Evolutionary conservation across 2,888 invertebrate species (phyloP), one percentile per base, ranked within the genome.

Genomic region (Leptogaster cylindrica): DNA sequence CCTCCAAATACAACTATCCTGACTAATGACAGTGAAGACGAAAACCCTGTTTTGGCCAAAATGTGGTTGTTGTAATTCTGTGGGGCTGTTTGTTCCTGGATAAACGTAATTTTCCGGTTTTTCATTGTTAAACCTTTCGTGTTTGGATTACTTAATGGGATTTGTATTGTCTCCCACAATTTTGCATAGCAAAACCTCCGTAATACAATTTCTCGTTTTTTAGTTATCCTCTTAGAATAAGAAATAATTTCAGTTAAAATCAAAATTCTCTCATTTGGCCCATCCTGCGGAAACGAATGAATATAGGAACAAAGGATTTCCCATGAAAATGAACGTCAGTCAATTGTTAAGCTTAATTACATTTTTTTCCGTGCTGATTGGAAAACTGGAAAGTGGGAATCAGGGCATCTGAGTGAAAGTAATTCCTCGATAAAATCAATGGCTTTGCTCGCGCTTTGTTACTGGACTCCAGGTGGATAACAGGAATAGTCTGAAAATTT

Each of bases 71-170:
- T 18, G 41, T 18, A 23, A 46, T 3, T 18, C 3, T 14, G 18
- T 23, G 48, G 46, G 33, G 25, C 25, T 66, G 66, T 55, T 66
- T 51, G 48, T 63, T 67, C 28, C 18, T 50, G 33, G 50, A 65
- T 61, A 48, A 67, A 67, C 63, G 67, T 67, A 67, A 67, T 67
- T 67, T 67, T 67, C 67, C 67, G 67, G 67, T 41, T 67, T 67
- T 63, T 67, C 67, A 67, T 67, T 63, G 63, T 67, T 67, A 63
- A 67, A 61, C 63, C 61, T 67, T 50, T 51, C 63, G 51, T 67
- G 63, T 67, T 67, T 67, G 50, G 67, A 67, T 67, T 67, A 51
- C 50, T 67, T 67, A 67, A 63, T 67, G 67, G 67, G 67, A 67
- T 67, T 67, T 63, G 51, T 67, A 63, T 63, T 67, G 67, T 67